Evolutionary conservation across 2,113 vertebrate species (phyloP).

Genomic region (Albula glossodonta): DNA sequence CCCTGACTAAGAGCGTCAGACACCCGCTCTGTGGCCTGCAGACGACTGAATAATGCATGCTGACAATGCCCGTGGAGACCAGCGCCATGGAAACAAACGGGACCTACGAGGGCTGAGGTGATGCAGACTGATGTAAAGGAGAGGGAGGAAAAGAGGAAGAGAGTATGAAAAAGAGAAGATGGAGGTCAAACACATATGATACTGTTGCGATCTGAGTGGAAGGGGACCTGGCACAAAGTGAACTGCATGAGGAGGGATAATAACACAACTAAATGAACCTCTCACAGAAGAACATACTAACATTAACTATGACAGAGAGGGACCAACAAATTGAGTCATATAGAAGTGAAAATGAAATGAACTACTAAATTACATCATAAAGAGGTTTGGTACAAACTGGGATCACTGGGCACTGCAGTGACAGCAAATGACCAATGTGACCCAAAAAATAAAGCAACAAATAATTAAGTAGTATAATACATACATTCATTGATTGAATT

Average conservation of each 20-base stretch:
- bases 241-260: not conserved
- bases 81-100: constrained; percentile 23
- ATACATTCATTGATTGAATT: too few species aligned
- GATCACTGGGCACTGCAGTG: not conserved
- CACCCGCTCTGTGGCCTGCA: not conserved
- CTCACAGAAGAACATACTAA: not conserved
- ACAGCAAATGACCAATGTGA: not conserved
- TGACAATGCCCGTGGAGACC: constrained; percentile 12
- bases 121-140: not conserved
- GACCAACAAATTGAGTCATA: not conserved
- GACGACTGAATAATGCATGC: constrained; percentile 18
- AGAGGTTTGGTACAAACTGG: too few species aligned
- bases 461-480: not conserved
- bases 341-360: not conserved
- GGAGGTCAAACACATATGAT: not conserved
- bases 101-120: not conserved
- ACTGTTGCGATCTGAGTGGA: not conserved
- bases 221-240: not conserved
- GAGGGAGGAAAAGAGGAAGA: not conserved
- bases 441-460: not conserved
- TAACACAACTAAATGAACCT: not conserved
- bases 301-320: not conserved
- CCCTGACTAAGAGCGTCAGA: not conserved
- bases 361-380: too few species aligned
- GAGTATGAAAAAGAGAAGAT: not conserved